These are phyloP conservation scores for Rutpela maculata DNA, from an alignment of 2,888 invertebrate genomes.

Conservation along the genomic window DNA sequence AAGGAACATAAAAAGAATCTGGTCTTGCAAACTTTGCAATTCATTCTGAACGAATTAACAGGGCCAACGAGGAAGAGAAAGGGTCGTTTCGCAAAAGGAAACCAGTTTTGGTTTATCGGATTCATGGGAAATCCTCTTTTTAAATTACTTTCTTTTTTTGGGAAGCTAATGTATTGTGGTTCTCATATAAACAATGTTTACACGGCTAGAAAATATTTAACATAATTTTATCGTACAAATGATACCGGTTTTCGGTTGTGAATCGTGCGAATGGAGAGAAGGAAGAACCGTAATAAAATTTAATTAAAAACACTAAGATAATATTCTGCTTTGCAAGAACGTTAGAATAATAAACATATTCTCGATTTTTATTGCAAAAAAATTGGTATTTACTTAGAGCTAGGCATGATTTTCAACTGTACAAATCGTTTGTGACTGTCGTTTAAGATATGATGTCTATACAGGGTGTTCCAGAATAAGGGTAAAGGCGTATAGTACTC, in stretches of 20 bases:
- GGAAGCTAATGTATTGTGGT: neutral
- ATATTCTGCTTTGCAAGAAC: neutral
- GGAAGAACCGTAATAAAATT: neutral
- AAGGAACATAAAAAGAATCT: constrained; percentile 16
- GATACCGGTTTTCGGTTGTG: constrained; percentile 16
- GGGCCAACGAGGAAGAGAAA: constrained; percentile 18
- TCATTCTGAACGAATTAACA: constrained; percentile 15
- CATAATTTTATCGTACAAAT: constrained; percentile 11
- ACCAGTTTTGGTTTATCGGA: constrained; percentile 18
- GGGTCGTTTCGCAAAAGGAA: constrained; percentile 12
- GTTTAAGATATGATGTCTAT: too few species aligned
- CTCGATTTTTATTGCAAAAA: too few species aligned
- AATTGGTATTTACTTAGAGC: too few species aligned
- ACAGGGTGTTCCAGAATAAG: too few species aligned
- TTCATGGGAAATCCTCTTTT: constrained; percentile 23
- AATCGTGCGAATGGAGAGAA: neutral
- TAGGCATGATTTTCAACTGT: too few species aligned
- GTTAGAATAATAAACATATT: neutral
- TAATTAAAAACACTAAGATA: neutral
- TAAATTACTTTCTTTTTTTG: constrained; percentile 14
- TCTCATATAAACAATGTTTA: constrained; percentile 9
- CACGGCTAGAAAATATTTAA: constrained; percentile 11
- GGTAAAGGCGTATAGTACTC: too few species aligned
- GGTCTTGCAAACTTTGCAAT: constrained; percentile 32
- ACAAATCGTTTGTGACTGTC: too few species aligned